These are phyloP conservation scores for Cartodere bifasciata DNA, from an alignment of 2,888 invertebrate species.

Conservation along the genomic window DNA sequence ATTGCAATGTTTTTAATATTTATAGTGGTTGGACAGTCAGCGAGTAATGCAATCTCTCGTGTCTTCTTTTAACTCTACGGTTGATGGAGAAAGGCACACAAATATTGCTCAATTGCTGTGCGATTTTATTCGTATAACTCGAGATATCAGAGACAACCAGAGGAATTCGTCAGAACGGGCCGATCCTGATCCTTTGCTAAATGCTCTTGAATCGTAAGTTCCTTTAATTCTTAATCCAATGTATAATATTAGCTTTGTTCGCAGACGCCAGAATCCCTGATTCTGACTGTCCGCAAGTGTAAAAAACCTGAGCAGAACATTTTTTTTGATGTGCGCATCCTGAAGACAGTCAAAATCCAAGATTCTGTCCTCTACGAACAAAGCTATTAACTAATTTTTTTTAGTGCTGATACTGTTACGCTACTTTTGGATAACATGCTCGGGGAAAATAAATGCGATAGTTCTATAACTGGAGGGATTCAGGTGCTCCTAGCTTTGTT, in stretches of 20 bases:
- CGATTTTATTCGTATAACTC: conserved; percentile 64
- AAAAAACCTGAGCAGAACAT: too few relatives aligned
- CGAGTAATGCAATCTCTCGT: conserved; percentile 72
- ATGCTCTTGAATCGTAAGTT: conserved; percentile 60
- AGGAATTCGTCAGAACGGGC: conserved; percentile 44
- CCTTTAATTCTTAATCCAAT: not conserved
- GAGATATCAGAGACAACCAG: conserved; percentile 47
- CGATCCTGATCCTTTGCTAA: conserved; percentile 59
- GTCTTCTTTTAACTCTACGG: conserved; percentile 47
- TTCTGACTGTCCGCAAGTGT: too few relatives aligned
- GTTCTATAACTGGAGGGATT: conserved; percentile 67
- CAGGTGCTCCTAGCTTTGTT: conserved; percentile 64
- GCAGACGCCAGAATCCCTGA: too few relatives aligned
- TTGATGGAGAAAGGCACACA: conserved; percentile 63
- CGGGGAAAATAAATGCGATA: conserved; percentile 49
- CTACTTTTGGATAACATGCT: conserved; percentile 66
- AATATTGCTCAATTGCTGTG: conserved; percentile 82
- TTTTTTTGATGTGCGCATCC: too few relatives aligned
- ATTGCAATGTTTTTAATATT: conserved; percentile 1
- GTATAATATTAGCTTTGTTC: conserved; percentile 1
- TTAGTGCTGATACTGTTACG: conserved; percentile 45
- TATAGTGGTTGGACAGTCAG: conserved; percentile 82
- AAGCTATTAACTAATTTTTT: too few relatives aligned
- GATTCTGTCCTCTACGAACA: too few relatives aligned
- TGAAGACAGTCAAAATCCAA: too few relatives aligned